Percentiles rank a stretch among this genome's conserved stretches.
phyloP scores from a whole-genome alignment of 1,140 invertebrate species.

The Calephelis nemesis region DNA sequence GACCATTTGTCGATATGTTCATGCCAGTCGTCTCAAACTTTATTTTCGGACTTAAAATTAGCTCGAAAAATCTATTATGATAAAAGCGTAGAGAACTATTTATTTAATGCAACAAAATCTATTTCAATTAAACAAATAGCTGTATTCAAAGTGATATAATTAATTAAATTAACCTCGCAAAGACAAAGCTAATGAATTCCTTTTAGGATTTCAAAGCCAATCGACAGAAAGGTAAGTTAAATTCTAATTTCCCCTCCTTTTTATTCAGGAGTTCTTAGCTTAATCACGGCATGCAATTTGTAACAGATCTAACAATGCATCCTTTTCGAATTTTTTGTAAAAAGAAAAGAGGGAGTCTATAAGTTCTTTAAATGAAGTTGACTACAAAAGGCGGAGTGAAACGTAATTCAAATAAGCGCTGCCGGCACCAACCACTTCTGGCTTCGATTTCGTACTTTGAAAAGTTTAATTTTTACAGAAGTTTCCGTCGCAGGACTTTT shows the following conservation, averaged over 20 bases:
- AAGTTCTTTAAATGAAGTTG: constrained; percentile 76
- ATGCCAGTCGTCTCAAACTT: no score
- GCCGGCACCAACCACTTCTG: constrained; percentile 49
- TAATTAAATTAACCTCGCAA: constrained; percentile 30
- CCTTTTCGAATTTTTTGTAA: constrained; percentile 63
- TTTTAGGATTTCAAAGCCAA: constrained; percentile 27
- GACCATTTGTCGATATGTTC: no score
- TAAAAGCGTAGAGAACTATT: no score
- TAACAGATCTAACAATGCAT: constrained; percentile 76
- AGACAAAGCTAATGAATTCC: constrained; percentile 27
- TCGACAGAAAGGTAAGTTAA: constrained; percentile 39
- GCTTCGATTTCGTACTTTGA: constrained; percentile 66
- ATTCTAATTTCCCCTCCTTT: constrained; percentile 48
- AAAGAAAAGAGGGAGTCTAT: constrained; percentile 62
- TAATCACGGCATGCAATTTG: constrained; percentile 73
- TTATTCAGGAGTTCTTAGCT: constrained; percentile 52
- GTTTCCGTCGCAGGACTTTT: constrained; percentile 57
- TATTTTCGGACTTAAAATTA: no score
- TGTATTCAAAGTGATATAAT: constrained; percentile 3
- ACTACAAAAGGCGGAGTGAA: constrained; percentile 71
- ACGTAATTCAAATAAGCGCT: constrained; percentile 70
- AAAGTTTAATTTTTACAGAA: constrained; percentile 71
- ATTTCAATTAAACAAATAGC: no score
- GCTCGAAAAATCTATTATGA: no score
- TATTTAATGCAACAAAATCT: no score